phyloP scores from a whole-genome alignment of 2,797 vertebrate species.

The Helarctos malayanus region DNA sequence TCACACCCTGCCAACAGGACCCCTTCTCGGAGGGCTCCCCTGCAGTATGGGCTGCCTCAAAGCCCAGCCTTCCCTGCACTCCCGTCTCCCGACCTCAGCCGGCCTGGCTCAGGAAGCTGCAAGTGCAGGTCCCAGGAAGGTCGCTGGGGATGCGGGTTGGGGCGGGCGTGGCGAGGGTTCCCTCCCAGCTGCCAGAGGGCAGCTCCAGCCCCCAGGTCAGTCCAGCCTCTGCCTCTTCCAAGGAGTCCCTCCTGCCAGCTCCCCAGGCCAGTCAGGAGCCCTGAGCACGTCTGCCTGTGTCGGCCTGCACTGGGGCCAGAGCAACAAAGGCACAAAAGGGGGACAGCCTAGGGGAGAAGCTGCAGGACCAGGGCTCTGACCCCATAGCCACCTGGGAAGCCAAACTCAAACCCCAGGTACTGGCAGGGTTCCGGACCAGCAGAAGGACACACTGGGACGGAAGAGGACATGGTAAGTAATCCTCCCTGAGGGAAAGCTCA shows the following conservation, averaged over 20 bases:
- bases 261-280: background rate
- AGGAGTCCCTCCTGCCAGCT: no score
- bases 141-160: fast-evolving
- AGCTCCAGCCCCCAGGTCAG: fast-evolving
- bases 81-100: background rate
- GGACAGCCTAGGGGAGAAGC: fast-evolving
- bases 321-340: no score
- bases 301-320: background rate
- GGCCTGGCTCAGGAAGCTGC: background rate
- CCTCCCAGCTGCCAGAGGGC: no score
- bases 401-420: fast-evolving
- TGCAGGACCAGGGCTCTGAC: background rate
- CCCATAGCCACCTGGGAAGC: background rate
- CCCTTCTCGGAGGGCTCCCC: background rate
- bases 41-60: background rate
- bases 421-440: fast-evolving
- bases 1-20: background rate
- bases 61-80: background rate
- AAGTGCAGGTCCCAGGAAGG: background rate
- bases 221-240: background rate
- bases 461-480: background rate
- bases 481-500: background rate
- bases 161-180: background rate
- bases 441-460: fast-evolving
- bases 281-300: background rate